Evolutionary conservation across 2,888 invertebrate genomes (phyloP).

Genomic region (Myopa testacea): DNA sequence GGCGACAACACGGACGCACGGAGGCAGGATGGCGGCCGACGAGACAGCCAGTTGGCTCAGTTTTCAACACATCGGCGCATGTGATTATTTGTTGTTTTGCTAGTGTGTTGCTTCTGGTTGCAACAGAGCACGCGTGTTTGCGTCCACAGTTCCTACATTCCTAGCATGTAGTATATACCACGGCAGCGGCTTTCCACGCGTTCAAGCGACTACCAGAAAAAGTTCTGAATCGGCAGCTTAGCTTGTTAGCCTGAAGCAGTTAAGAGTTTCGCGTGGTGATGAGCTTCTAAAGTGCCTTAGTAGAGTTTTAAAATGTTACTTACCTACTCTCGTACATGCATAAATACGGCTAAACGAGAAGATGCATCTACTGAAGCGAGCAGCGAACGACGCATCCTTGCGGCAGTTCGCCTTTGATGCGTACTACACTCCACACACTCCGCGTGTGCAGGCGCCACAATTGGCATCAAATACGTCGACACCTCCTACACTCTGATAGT

Average conservation of each 20-base stretch:
- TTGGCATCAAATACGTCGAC: background rate
- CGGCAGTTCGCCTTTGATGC: background rate
- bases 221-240: conserved; percentile 4
- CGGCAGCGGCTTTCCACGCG: conserved; percentile 9
- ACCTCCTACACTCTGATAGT: background rate
- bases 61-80: conserved; percentile 19
- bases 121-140: conserved; percentile 4
- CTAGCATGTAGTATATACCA: conserved; percentile 15
- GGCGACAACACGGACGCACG: background rate
- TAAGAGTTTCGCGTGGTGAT: background rate
- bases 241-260: background rate
- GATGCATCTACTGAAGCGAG: background rate
- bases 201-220: background rate
- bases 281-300: background rate
- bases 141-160: background rate
- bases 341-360: too few relatives aligned
- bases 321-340: too few relatives aligned
- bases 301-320: too few relatives aligned
- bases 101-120: background rate
- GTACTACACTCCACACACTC: background rate
- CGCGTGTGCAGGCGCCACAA: conserved; percentile 4
- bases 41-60: background rate
- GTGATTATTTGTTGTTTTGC: conserved; percentile 16
- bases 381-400: too few relatives aligned
- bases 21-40: background rate